Percentiles rank a stretch among this genome's conserved stretches.
phyloP scores from a whole-genome alignment of 2,888 invertebrate species.

The Synergus itoensis region DNA sequence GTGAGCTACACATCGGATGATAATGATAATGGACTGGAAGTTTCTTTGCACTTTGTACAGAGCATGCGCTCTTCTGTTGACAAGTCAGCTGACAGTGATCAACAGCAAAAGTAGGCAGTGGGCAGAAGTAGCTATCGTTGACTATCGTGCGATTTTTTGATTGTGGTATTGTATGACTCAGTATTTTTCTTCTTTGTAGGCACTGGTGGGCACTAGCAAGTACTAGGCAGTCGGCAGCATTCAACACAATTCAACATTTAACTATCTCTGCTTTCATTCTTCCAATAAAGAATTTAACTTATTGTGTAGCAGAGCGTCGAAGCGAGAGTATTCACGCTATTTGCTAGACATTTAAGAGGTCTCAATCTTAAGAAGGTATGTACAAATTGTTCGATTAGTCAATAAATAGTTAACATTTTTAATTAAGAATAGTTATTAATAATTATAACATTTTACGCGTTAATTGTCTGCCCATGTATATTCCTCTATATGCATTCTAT shows the following conservation, averaged over 20 bases:
- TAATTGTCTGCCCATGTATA: no score
- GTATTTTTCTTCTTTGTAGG: not conserved
- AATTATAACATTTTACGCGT: no score
- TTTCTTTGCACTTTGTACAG: constrained; percentile 54
- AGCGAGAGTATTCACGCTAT: constrained; percentile 77
- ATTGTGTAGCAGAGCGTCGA: constrained; percentile 76
- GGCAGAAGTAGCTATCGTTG: no score
- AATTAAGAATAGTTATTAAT: no score
- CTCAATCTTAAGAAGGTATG: constrained; percentile 49
- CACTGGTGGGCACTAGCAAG: not conserved
- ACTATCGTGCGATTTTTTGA: no score
- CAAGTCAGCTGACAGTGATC: constrained; percentile 7
- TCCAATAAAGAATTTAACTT: constrained; percentile 43
- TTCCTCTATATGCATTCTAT: no score
- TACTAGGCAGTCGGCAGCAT: not conserved
- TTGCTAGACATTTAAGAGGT: constrained; percentile 60
- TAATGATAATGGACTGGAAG: constrained; percentile 47
- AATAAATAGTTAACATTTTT: no score
- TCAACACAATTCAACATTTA: not conserved
- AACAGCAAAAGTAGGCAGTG: no score
- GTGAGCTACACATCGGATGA: not conserved
- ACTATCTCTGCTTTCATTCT: not conserved
- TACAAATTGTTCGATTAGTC: constrained; percentile 22
- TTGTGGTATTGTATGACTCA: not conserved
- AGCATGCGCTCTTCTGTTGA: constrained; percentile 39